Base-by-base conservation (phyloP, 2,888 invertebrate species). In the Anthrax anthrax region DNA sequence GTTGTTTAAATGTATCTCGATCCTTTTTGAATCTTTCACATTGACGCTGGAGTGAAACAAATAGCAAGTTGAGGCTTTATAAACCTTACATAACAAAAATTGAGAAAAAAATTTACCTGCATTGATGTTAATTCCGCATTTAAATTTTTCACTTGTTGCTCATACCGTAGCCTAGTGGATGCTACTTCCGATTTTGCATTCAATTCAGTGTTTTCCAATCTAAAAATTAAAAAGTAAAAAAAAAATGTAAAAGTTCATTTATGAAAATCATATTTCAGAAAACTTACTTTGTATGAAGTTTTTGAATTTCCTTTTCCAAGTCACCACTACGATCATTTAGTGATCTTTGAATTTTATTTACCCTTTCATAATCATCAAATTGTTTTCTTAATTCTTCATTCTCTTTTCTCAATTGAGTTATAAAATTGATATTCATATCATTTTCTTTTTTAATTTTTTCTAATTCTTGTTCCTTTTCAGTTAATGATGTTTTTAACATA, bases 1-100 rank as follows among this genome's bases (percentile, higher is more conserved):
- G 87, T 61, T 90, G 88, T 55, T 87, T 86, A 60, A 86, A 90
- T 44, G 84, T 84, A 61, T 92, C 91, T 46, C 89, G 75, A 66
- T 92, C 92, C 49, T 88, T 74, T 61, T 87, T 86, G 62, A 90
- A 89, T 56, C 87, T 75, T 52, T 69, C 70, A 48, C 68, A 68
- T 60, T 69, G 67, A 4, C 69, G 60, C 65, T 68, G 41, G n/a
- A n/a, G n/a, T n/a, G n/a, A n/a, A n/a, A 38, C 18, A 17, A 19
- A n/a, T n/a, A n/a, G n/a, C n/a, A n/a, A n/a, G n/a, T 46, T 89
- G 75, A 66, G 92, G 92, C 49, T 88, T 74, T 61, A 87, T 86
- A 62, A 90, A 89, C 56, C 87, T 75, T 52, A 69, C 70, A 48
- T 67, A 68, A 59, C 69, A 67, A 4, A 68, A 60, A 65, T 68